Conservation (phyloP, 2,113 vertebrate genomes). For the Mobula hypostoma region DNA sequence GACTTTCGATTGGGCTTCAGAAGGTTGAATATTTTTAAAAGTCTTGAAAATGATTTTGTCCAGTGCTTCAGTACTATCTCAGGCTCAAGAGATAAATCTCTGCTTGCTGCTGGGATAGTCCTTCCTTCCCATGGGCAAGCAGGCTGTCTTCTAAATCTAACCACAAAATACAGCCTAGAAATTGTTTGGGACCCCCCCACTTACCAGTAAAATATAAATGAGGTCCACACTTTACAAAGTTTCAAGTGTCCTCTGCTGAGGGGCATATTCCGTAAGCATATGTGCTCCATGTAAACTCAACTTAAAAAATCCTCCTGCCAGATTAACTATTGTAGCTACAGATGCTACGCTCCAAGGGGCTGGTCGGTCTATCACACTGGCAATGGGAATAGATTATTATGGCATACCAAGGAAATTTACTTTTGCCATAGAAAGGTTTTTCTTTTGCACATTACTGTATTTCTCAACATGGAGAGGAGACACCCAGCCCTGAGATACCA, state of each 20-base stretch:
- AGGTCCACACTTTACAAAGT: neutral
- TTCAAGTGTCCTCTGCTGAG: neutral
- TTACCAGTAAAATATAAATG: neutral
- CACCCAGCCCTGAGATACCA: no score
- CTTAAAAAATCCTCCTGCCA: neutral
- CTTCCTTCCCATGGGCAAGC: neutral
- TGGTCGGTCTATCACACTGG: no score
- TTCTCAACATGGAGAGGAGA: neutral
- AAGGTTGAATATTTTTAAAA: neutral
- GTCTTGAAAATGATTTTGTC: neutral
- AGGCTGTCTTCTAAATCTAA: neutral
- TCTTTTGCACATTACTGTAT: neutral
- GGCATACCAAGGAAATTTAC: neutral
- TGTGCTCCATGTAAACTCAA: neutral
- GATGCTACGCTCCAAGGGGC: no score
- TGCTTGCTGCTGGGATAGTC: no score
- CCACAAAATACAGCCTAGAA: neutral
- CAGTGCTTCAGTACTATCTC: neutral
- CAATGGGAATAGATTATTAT: neutral
- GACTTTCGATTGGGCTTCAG: no score
- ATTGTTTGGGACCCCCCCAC: neutral
- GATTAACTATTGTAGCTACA: neutral
- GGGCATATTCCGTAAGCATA: neutral
- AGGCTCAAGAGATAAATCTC: neutral
- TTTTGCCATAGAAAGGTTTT: neutral